A percentile compares a stretch with the other conserved stretches of the same genome.
phyloP scores from a whole-genome alignment of 1,140 invertebrate genomes.

The Heliconius eleuchia region DNA sequence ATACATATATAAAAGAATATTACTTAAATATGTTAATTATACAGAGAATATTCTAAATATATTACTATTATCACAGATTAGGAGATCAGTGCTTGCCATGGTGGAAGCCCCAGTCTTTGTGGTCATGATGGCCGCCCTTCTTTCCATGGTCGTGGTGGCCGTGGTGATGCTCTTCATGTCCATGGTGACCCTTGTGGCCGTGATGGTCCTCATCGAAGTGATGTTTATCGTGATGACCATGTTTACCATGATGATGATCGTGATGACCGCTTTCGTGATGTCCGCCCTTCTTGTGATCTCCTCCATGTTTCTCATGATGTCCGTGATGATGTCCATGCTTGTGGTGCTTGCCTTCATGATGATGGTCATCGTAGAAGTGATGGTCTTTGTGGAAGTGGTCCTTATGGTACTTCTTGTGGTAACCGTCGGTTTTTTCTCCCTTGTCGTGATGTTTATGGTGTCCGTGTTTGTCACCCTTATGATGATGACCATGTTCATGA shows the following conservation, averaged over 20 bases:
- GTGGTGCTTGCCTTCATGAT: conserved; percentile 71
- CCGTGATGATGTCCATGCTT: conserved; percentile 71
- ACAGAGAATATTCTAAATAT: conserved; percentile 27
- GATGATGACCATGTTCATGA: conserved; percentile 71
- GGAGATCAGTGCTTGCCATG: conserved; percentile 68
- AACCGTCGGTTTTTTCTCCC: conserved; percentile 69
- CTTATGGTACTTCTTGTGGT: conserved; percentile 76
- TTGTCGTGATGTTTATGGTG: conserved; percentile 73
- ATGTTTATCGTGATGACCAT: conserved; percentile 68
- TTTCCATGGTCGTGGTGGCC: conserved; percentile 71
- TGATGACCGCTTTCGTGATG: conserved; percentile 67
- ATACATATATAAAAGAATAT: conserved; percentile 12
- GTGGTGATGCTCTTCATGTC: conserved; percentile 73
- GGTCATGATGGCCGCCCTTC: conserved; percentile 68
- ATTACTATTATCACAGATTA: conserved; percentile 62
- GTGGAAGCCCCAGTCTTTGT: conserved; percentile 75
- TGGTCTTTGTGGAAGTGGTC: conserved; percentile 74
- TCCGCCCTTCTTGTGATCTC: conserved; percentile 70
- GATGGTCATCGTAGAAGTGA: conserved; percentile 74
- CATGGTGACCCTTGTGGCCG: conserved; percentile 71
- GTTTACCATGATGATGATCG: conserved; percentile 71
- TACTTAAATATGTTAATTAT: conserved; percentile 27
- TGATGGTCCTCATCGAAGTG: conserved; percentile 69
- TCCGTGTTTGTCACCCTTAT: conserved; percentile 71
- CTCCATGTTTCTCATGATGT: conserved; percentile 64